A percentile compares a stretch with the other conserved stretches of the same genome.
Evolutionary conservation across 2,797 vertebrate genomes (phyloP).

Genomic region (Ibycter americanus): DNA sequence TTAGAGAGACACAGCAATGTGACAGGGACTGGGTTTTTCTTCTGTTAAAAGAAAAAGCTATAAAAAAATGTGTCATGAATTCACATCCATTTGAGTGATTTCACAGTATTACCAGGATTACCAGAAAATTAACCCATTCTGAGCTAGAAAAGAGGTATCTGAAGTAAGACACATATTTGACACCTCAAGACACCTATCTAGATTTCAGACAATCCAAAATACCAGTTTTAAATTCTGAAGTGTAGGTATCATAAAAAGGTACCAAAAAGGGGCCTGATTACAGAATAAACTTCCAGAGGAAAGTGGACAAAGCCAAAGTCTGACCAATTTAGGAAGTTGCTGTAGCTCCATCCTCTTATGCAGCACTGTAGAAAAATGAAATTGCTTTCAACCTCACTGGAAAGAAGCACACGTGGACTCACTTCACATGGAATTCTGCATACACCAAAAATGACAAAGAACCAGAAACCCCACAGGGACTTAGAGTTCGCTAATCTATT

Average conservation of each 20-base stretch:
- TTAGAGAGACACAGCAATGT: neutral
- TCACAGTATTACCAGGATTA: neutral
- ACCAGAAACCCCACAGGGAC: neutral
- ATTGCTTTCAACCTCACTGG: neutral
- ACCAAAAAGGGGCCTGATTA: neutral
- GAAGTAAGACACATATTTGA: neutral
- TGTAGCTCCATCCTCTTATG: neutral
- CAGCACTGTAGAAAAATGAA: neutral
- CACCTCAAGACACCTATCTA: neutral
- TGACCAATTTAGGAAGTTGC: neutral
- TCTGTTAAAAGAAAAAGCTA: neutral
- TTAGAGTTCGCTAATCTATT: neutral
- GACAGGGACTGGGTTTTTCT: neutral
- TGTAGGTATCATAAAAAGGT: rapidly evolving
- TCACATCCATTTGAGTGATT: slow-evolving; percentile 21
- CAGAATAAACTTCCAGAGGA: neutral
- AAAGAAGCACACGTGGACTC: neutral
- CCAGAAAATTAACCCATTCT: neutral
- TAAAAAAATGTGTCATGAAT: neutral
- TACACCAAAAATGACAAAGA: neutral
- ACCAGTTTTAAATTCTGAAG: neutral
- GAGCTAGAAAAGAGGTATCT: neutral
- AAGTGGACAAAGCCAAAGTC: neutral
- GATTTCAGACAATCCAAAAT: neutral
- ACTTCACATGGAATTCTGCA: neutral